A percentile compares a stretch with the other conserved stretches of the same genome.
phyloP scores from a whole-genome alignment of 2,888 invertebrate species.

The Arenicola marina region DNA sequence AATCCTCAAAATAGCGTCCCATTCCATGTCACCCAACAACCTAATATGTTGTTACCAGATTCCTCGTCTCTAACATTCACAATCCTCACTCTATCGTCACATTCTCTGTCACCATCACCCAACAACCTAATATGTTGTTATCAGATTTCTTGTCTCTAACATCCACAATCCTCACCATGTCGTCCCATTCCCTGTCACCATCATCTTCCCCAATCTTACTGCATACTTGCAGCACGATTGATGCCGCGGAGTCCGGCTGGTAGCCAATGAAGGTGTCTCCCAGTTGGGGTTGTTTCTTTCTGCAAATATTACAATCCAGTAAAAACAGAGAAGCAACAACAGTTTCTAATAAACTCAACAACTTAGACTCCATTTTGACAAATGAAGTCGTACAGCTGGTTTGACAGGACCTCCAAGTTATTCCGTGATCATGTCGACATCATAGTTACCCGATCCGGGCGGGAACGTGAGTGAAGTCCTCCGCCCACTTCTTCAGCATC shows the following conservation, averaged over 20 bases:
- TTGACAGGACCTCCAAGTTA: not conserved
- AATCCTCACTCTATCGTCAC: too few species aligned
- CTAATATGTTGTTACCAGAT: too few species aligned
- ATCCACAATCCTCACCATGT: constrained; percentile 1
- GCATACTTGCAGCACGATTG: constrained; percentile 44
- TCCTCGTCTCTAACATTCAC: too few species aligned
- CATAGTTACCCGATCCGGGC: not conserved
- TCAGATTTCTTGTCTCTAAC: too few species aligned
- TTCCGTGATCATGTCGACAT: too few species aligned
- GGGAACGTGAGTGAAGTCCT: constrained; percentile 7
- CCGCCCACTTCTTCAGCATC: constrained; percentile 41
- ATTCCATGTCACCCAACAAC: too few species aligned
- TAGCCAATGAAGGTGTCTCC: constrained; percentile 51
- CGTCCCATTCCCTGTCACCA: constrained; percentile 6
- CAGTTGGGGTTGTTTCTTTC: constrained; percentile 7
- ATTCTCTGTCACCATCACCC: too few species aligned
- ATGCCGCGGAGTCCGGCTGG: constrained; percentile 47
- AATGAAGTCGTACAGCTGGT: not conserved
- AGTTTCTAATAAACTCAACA: not conserved
- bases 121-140: too few species aligned
- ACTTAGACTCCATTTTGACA: not conserved
- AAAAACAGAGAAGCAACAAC: not conserved
- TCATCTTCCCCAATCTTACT: not conserved
- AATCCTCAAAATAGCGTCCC: too few species aligned
- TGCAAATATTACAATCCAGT: too few species aligned